Percentiles rank a stretch among this genome's conserved stretches.
Evolutionary conservation across 2,797 vertebrate genomes (phyloP).

Genomic region (Miichthys miiuy): DNA sequence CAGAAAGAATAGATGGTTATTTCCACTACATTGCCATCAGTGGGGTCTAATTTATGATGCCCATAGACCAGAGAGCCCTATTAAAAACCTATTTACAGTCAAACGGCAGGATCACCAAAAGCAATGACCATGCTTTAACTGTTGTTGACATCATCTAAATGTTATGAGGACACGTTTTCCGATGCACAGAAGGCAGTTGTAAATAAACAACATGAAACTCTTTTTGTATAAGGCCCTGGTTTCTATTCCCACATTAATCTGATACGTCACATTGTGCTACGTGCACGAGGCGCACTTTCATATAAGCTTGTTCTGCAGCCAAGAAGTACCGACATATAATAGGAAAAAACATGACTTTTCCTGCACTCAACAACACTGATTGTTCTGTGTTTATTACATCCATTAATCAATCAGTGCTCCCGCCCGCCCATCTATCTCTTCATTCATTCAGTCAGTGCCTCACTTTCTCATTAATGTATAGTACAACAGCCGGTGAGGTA

Average conservation of each 20-base stretch:
- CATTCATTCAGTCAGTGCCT: constrained; percentile 32
- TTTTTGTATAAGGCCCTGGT: constrained; percentile 6
- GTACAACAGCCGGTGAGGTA: constrained; percentile 38
- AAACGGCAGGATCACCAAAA: constrained; percentile 50
- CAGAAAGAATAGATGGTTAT: constrained; percentile 54
- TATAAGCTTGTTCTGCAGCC: background rate
- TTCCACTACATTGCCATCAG: constrained; percentile 56
- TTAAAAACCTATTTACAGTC: constrained; percentile 74
- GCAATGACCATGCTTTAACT: constrained; percentile 43
- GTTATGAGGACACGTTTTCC: constrained; percentile 27
- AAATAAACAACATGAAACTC: constrained; percentile 32
- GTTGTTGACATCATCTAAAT: constrained; percentile 53
- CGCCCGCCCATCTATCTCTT: constrained; percentile 22
- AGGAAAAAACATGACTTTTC: constrained; percentile 17
- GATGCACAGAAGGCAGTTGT: background rate
- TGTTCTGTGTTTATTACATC: constrained; percentile 45
- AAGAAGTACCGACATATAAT: constrained; percentile 16
- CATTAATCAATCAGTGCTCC: constrained; percentile 57
- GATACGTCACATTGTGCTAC: background rate
- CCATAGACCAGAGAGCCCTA: constrained; percentile 50
- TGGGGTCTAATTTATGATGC: constrained; percentile 62
- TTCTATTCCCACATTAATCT: constrained; percentile 21
- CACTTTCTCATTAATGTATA: constrained; percentile 49
- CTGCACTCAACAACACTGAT: constrained; percentile 43
- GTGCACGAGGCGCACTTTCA: background rate